phyloP scores from a whole-genome alignment of 2,797 vertebrate species.

The Ateles fusciceps region DNA sequence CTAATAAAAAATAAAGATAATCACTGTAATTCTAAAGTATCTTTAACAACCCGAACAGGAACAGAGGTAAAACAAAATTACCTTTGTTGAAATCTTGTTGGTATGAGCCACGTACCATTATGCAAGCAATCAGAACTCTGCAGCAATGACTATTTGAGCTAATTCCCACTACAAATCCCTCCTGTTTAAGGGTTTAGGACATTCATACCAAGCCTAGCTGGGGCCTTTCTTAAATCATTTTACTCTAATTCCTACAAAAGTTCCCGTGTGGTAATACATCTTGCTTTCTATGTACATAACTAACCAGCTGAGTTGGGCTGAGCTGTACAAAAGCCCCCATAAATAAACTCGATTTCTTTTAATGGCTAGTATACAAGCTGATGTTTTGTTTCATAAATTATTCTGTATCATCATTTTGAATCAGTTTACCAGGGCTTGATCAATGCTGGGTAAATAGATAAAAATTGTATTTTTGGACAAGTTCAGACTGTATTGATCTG shows the following conservation, averaged over 20 bases:
- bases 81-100: neutral
- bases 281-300: fast-evolving
- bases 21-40: neutral
- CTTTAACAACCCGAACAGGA: neutral
- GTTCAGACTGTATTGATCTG: neutral
- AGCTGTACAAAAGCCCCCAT: fast-evolving
- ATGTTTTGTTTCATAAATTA: neutral
- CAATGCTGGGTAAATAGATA: conserved; percentile 37
- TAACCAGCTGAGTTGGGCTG: fast-evolving
- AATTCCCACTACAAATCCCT: neutral
- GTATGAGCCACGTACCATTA: fast-evolving
- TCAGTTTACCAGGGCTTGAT: neutral
- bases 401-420: neutral
- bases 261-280: fast-evolving
- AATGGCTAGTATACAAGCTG: fast-evolving
- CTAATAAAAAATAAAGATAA: neutral
- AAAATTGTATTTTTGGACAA: neutral
- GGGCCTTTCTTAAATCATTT: neutral
- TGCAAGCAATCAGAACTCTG: fast-evolving
- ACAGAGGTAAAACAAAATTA: fast-evolving
- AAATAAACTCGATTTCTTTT: fast-evolving
- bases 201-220: fast-evolving
- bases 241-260: neutral
- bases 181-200: neutral
- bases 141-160: fast-evolving